phyloP scores from a whole-genome alignment of 92 coral and sea anemone species.

The Ricordea florida region DNA sequence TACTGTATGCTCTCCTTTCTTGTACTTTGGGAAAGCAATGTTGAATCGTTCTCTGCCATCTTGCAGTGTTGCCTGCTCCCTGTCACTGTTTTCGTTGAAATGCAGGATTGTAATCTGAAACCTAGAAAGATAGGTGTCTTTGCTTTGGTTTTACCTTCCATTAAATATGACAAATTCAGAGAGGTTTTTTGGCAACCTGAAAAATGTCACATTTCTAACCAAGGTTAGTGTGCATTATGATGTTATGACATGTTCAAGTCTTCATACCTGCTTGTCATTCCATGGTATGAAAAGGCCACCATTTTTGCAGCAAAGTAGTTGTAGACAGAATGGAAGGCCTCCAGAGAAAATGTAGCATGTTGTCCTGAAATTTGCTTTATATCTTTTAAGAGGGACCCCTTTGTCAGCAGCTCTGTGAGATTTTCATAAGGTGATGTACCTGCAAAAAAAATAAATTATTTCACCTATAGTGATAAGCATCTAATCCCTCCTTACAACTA shows the following conservation, averaged over 20 bases:
- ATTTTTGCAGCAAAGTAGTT: neutral
- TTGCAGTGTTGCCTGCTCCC: neutral
- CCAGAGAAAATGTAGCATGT: neutral
- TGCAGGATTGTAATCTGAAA: too few species aligned
- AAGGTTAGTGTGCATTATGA: too few species aligned
- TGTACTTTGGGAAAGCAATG: slow-evolving; percentile 25
- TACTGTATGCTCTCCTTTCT: slow-evolving; percentile 26
- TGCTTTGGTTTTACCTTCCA: too few species aligned
- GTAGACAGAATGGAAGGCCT: neutral
- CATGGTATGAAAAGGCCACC: neutral
- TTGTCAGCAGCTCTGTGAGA: slow-evolving; percentile 8
- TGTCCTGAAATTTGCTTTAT: slow-evolving; percentile 20
- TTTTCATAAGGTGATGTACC: slow-evolving; percentile 6
- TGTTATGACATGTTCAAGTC: too few species aligned
- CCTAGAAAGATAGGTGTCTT: neutral
- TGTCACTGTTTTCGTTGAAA: too few species aligned
- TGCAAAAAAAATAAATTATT: neutral
- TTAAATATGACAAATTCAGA: too few species aligned
- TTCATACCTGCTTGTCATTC: slow-evolving; percentile 2
- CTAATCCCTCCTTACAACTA: too few species aligned
- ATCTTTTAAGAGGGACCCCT: neutral
- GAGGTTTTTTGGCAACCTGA: too few species aligned
- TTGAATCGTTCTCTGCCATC: slow-evolving; percentile 17
- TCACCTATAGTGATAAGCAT: too few species aligned
- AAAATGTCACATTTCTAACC: too few species aligned